Conservation (phyloP, 2,888 invertebrate genomes). For the Andrena praecox region DNA sequence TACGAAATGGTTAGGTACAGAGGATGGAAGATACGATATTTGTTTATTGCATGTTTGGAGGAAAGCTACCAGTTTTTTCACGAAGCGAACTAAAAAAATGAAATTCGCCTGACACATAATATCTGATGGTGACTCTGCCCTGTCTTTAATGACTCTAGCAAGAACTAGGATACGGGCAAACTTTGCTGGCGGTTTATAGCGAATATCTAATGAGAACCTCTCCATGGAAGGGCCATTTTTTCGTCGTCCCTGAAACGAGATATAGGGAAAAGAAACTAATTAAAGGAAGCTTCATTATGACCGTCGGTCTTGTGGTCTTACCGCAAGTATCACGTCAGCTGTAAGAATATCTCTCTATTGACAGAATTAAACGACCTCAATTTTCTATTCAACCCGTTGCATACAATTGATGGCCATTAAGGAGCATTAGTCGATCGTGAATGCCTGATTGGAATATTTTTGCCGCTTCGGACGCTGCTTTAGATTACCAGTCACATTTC, state of each 20-base stretch:
- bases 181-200: slow-evolving; percentile 31
- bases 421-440: slow-evolving; percentile 5
- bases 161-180: slow-evolving; percentile 27
- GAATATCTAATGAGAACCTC: slow-evolving; percentile 51
- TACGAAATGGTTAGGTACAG: no score
- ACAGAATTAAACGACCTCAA: slow-evolving; percentile 66
- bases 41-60: neutral
- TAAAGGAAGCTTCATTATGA: slow-evolving; percentile 66
- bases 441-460: neutral
- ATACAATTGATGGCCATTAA: neutral
- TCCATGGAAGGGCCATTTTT: slow-evolving; percentile 38
- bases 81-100: neutral
- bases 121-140: slow-evolving; percentile 14
- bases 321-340: slow-evolving; percentile 62
- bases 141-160: slow-evolving; percentile 33
- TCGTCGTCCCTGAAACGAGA: slow-evolving; percentile 49
- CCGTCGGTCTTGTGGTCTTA: slow-evolving; percentile 51
- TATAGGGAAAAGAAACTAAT: slow-evolving; percentile 69
- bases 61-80: neutral
- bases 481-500: no score
- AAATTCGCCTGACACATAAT: slow-evolving; percentile 12
- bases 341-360: slow-evolving; percentile 68
- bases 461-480: no score
- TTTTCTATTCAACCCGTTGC: slow-evolving; percentile 6
- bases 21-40: neutral